Conservation (phyloP, 37 sponge, comb jelly and placozoan species). For the Corticium candelabrum region DNA sequence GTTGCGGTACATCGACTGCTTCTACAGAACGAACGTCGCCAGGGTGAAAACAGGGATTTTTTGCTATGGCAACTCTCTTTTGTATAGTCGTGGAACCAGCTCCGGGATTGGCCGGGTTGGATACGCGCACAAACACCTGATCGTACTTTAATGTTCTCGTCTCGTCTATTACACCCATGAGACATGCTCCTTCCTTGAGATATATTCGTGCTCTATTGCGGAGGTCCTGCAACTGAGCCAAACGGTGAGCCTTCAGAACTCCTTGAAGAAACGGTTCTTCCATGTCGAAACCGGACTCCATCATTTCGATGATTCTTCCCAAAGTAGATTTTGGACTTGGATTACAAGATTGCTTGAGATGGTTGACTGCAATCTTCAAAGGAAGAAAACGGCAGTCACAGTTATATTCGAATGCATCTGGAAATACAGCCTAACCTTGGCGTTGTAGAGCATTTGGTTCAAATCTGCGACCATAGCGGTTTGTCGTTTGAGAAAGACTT, state of each 20-base stretch:
- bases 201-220: background rate
- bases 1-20: conserved; percentile 31
- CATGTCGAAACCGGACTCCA: background rate
- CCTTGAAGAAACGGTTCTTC: conserved; percentile 5
- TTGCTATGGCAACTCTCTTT: conserved; percentile 53
- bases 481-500: conserved; percentile 19
- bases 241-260: background rate
- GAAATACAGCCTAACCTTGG: too few species aligned
- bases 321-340: too few species aligned
- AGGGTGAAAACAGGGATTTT: conserved; percentile 73
- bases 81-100: conserved; percentile 15
- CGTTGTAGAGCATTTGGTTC: background rate
- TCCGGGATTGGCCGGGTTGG: conserved; percentile 7
- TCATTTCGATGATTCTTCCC: background rate
- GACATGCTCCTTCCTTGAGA: background rate
- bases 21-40: conserved; percentile 59
- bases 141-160: conserved; percentile 26
- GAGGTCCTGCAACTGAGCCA: background rate
- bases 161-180: conserved; percentile 34
- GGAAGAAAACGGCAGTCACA: too few species aligned
- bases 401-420: too few species aligned
- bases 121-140: conserved; percentile 23
- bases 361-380: too few species aligned
- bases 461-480: background rate
- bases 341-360: too few species aligned